These are phyloP conservation scores for Brachionus paranguensis DNA, from an alignment of 1,140 invertebrate genomes.

Conservation along the genomic window DNA sequence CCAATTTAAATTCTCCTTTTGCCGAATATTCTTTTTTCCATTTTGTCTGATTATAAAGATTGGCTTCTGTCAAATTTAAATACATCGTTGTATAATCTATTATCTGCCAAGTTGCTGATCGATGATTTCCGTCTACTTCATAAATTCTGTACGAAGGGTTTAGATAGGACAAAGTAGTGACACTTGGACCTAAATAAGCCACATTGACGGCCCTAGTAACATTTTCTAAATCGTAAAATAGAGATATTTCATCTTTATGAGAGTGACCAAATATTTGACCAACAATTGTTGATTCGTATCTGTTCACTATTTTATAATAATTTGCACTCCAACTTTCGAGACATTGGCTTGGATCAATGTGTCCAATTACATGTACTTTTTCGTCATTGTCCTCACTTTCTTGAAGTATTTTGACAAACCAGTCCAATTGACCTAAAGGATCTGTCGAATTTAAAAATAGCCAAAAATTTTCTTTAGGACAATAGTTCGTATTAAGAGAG, in stretches of 20 bases:
- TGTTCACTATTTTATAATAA: slow-evolving; percentile 52
- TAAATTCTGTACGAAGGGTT: slow-evolving; percentile 36
- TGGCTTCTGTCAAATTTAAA: not conserved
- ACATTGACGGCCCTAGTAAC: slow-evolving; percentile 65
- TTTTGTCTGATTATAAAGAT: not conserved
- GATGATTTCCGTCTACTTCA: slow-evolving; percentile 20
- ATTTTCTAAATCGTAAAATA: slow-evolving; percentile 53
- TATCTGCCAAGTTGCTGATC: not conserved
- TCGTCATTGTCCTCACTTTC: slow-evolving; percentile 83
- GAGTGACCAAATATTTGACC: slow-evolving; percentile 59
- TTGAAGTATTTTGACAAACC: slow-evolving; percentile 67
- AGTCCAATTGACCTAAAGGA: slow-evolving; percentile 84
- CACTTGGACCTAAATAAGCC: slow-evolving; percentile 82
- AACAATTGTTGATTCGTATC: slow-evolving; percentile 56
- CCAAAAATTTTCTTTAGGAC: slow-evolving; percentile 66
- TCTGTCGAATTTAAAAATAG: slow-evolving; percentile 89
- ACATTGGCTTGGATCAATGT: slow-evolving; percentile 78
- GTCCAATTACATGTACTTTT: slow-evolving; percentile 89
- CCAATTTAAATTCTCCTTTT: not conserved
- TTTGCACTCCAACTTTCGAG: slow-evolving; percentile 60
- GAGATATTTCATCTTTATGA: slow-evolving; percentile 54
- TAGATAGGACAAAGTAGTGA: slow-evolving; percentile 68
- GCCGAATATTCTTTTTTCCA: slow-evolving; percentile 37
- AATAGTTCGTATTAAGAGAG: slow-evolving; percentile 58
- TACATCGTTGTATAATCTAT: slow-evolving; percentile 3